Conservation (phyloP, 1,140 invertebrate species). For the Papilio polyxenes region DNA sequence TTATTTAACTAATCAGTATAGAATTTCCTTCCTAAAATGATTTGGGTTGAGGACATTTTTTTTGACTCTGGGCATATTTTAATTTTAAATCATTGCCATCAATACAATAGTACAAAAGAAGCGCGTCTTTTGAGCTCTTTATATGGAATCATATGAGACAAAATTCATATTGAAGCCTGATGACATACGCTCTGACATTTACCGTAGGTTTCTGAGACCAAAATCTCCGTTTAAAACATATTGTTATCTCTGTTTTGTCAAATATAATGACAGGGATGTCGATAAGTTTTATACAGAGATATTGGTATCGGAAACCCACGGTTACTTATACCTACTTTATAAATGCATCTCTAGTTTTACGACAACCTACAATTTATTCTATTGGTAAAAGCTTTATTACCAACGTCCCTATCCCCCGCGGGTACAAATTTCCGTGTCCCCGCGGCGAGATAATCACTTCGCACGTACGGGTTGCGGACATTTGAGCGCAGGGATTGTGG, state of each 20-base stretch:
- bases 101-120: neutral
- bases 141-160: no score
- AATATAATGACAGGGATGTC: no score
- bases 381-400: slow-evolving; percentile 1
- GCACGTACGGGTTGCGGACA: slow-evolving; percentile 51
- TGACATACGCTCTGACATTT: no score
- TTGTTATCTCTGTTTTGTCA: no score
- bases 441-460: slow-evolving; percentile 59
- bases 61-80: neutral
- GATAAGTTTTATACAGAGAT: no score
- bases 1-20: neutral
- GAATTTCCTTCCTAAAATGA: neutral
- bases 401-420: slow-evolving; percentile 45
- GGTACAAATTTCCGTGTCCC: slow-evolving; percentile 50
- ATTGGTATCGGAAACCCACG: no score
- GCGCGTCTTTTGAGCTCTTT: no score
- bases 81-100: neutral
- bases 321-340: neutral
- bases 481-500: slow-evolving; percentile 53
- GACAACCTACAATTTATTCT: slow-evolving; percentile 12
- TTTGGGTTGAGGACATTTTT: neutral
- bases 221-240: no score
- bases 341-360: neutral
- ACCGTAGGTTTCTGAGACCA: no score
- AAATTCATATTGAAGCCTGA: no score